Conservation (phyloP, 2,113 vertebrate species). For the Etia nguti region DNA sequence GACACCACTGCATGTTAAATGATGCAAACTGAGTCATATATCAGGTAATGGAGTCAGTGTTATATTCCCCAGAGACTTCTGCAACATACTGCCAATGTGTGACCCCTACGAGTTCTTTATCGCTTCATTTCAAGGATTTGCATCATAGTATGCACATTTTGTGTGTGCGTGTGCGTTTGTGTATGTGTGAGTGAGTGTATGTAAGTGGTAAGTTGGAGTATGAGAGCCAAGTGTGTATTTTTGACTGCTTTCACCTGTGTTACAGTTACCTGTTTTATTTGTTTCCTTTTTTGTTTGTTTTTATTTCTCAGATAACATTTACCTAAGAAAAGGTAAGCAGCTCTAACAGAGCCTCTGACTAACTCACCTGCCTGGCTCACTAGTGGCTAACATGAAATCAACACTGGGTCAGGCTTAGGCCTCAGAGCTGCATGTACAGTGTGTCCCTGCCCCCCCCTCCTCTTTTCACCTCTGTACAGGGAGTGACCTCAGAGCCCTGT, state of each 20-base stretch:
- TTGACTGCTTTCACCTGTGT: slow-evolving; percentile 22
- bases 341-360: slow-evolving; percentile 41
- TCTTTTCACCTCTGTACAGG: slow-evolving; percentile 14
- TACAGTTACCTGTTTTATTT: slow-evolving; percentile 65
- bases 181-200: background rate
- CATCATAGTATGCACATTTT: slow-evolving; percentile 10
- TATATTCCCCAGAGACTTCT: background rate
- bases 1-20: background rate
- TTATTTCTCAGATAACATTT: slow-evolving; percentile 78
- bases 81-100: background rate
- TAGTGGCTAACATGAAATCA: slow-evolving; percentile 7
- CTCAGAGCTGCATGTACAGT: slow-evolving; percentile 44
- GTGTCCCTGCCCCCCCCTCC: background rate
- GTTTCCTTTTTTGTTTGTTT: slow-evolving; percentile 48
- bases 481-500: slow-evolving; percentile 37
- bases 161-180: background rate
- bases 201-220: background rate
- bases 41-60: background rate
- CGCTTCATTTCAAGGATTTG: slow-evolving; percentile 44
- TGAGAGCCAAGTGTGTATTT: background rate
- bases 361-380: slow-evolving; percentile 15
- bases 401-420: background rate
- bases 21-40: slow-evolving; percentile 2
- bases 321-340: slow-evolving; percentile 80
- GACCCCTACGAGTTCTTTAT: background rate